phyloP scores from a whole-genome alignment of 2,888 invertebrate genomes.

The Brenthis hecate region DNA sequence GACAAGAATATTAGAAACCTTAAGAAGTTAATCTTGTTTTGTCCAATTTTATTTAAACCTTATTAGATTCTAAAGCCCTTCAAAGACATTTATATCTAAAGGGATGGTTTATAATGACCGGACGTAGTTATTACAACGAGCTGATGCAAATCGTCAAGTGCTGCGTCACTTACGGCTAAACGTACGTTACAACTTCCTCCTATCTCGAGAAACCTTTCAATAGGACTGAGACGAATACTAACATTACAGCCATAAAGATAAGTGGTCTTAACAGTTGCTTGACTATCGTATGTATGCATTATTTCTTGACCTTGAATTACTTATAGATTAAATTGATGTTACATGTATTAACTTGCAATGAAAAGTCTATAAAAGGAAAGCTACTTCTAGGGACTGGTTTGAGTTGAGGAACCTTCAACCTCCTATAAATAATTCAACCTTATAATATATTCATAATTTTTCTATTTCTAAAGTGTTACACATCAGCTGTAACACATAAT shows the following conservation, averaged over 20 bases:
- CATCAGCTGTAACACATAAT: no score
- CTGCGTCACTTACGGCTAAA: conserved; percentile 35
- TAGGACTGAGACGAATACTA: conserved; percentile 29
- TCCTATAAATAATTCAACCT: no score
- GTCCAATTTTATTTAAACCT: neutral
- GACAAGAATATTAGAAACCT: neutral
- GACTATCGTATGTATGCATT: conserved; percentile 27
- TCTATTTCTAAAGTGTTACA: no score
- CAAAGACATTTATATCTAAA: conserved; percentile 30
- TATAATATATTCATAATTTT: no score
- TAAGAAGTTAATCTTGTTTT: no score
- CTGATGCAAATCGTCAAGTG: conserved; percentile 36
- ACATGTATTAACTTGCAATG: neutral
- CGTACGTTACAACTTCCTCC: conserved; percentile 39
- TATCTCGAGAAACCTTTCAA: conserved; percentile 36
- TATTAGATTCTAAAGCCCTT: neutral
- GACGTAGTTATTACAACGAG: conserved; percentile 45
- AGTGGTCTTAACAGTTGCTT: conserved; percentile 28
- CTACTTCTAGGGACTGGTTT: no score
- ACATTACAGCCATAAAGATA: conserved; percentile 27
- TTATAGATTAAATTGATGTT: conserved; percentile 18
- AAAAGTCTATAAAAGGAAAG: no score
- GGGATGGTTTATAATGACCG: conserved; percentile 50
- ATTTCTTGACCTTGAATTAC: conserved; percentile 41
- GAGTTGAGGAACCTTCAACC: no score